phyloP scores from a whole-genome alignment of 2,888 invertebrate genomes.

The Lordiphosa andalusiaca region DNA sequence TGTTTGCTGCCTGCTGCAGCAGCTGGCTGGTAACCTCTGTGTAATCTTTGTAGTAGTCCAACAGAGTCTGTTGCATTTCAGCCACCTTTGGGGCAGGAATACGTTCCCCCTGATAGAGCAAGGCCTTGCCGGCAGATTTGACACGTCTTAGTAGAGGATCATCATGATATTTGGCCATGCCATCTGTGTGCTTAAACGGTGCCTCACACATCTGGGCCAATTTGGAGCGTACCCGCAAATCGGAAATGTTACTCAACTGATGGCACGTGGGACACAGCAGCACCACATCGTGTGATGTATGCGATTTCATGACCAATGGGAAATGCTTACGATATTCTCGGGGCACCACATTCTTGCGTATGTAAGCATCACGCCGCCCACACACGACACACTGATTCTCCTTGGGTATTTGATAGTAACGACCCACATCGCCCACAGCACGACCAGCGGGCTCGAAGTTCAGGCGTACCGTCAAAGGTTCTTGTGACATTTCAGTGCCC shows the following conservation, averaged over 20 bases:
- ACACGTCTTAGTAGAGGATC: constrained; percentile 81
- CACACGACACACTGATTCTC: constrained; percentile 91
- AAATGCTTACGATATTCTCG: constrained; percentile 90
- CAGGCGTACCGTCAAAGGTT: constrained; percentile 85
- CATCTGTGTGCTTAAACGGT: constrained; percentile 81
- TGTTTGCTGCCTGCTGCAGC: constrained; percentile 81
- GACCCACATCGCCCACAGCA: constrained; percentile 85
- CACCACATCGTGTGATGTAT: constrained; percentile 90
- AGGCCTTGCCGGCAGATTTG: constrained; percentile 83
- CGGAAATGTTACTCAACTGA: constrained; percentile 85
- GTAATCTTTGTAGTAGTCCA: constrained; percentile 81
- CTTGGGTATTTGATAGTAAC: constrained; percentile 87
- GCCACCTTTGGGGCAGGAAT: constrained; percentile 82
- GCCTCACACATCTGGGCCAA: constrained; percentile 85
- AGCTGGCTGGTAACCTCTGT: constrained; percentile 81
- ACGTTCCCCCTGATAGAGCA: constrained; percentile 80
- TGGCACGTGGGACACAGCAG: constrained; percentile 88
- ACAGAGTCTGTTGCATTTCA: constrained; percentile 81
- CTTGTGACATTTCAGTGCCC: constrained; percentile 80
- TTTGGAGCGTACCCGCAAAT: constrained; percentile 83
- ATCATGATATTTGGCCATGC: constrained; percentile 76
- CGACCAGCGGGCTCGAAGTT: constrained; percentile 90
- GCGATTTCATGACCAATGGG: constrained; percentile 88
- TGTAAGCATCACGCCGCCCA: constrained; percentile 85
- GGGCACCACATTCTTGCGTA: constrained; percentile 90